Evolutionary conservation across 2,888 invertebrate species (phyloP), one percentile per base, ranked within the genome.

Genomic region (Heliconius hortense): DNA sequence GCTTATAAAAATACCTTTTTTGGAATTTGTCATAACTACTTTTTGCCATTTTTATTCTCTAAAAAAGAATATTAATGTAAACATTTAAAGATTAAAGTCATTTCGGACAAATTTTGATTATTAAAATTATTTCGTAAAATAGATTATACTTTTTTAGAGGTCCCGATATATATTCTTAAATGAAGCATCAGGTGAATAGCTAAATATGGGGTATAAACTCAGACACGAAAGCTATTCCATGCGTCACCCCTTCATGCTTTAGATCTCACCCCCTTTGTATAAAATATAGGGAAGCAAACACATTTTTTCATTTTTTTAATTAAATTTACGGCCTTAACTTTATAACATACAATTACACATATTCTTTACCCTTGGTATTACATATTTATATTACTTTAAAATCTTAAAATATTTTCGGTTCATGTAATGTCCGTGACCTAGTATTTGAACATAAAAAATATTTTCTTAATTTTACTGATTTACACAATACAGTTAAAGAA

Each of bases 181-280:
- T 60, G 13, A 15, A 60, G 15, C 66, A 24, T 66, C 66, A 66
- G 66, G 66, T 66, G 66, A 39, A 66, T 43, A 66, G 24, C 39
- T 39, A 66, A 39, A 39, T 66, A 66, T 24, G 24, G n/a, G 24
- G 18, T 24, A 24, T 43, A 43, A 39, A 66, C n/a, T 15, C 13
- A 66, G 39, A 66, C 1, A 35, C 21, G n/a, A 15, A 39, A 43
- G 66, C 24, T 43, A 66, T 43, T 24, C 24, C 39, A 43, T 66
- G 66, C 66, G 66, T 66, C 66, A 66, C 66, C 66, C 66, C 66
- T 66, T 66, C 39, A 43, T 26, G 24, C 15, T 66, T 66, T 39
- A 43, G 39, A 66, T 66, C n/a, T 39, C 39, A 66, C 39, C 39
- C 66, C 66, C 43, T 66, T 15, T 24, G 1, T 35, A 15, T 24